Evolutionary conservation across 2,113 vertebrate genomes (phyloP).

Genomic region (Psilopsiagon aymara): DNA sequence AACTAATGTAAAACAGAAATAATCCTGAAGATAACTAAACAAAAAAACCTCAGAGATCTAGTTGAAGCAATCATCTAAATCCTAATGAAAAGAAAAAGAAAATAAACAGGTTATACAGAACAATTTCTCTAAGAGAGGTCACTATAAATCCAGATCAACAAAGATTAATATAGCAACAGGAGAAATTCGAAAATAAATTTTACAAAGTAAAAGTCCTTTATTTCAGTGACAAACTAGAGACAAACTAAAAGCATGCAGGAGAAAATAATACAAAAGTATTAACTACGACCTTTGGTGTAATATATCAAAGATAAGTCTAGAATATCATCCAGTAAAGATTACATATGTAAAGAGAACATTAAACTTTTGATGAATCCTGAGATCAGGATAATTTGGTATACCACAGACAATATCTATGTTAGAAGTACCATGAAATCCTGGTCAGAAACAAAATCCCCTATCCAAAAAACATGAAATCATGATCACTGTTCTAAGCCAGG

Average conservation of each 20-base stretch:
- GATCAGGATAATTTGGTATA: not conserved
- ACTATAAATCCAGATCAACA: slow-evolving; percentile 55
- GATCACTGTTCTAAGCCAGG: not conserved
- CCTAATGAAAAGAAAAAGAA: not conserved
- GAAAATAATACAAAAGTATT: not conserved
- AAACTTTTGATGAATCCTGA: not conserved
- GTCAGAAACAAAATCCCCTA: not conserved
- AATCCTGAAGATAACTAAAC: slow-evolving; percentile 2
- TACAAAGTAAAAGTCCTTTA: not conserved
- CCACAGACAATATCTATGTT: not conserved
- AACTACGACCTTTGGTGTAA: not conserved
- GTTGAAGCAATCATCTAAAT: slow-evolving; percentile 26
- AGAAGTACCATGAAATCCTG: not conserved
- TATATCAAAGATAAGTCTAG: not conserved
- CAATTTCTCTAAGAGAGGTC: slow-evolving; percentile 18
- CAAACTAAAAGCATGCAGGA: not conserved
- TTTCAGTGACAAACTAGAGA: not conserved
- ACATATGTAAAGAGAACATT: not conserved
- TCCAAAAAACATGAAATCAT: not conserved
- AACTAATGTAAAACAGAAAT: slow-evolving; percentile 15
- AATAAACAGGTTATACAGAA: not conserved
- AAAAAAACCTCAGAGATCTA: not conserved
- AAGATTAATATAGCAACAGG: slow-evolving; percentile 43
- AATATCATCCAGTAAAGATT: not conserved
- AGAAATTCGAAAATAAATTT: slow-evolving; percentile 16